These are phyloP conservation scores for Thamnaconus septentrionalis DNA, from an alignment of 2,113 vertebrate species.

Conservation along the genomic window DNA sequence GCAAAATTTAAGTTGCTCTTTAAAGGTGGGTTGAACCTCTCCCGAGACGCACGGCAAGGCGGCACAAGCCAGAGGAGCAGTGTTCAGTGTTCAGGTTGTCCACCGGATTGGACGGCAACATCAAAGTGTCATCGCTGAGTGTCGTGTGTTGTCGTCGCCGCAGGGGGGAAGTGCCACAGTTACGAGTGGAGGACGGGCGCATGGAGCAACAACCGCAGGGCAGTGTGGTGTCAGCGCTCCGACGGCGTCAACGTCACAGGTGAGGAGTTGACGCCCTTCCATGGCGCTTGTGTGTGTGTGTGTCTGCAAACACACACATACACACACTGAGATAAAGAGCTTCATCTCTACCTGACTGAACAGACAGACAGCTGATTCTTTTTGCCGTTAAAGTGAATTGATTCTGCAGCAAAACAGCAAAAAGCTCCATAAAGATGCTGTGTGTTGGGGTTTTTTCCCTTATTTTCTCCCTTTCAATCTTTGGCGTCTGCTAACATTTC, in stretches of 20 bases:
- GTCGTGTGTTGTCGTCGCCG: constrained; percentile 28
- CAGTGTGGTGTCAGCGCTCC: constrained; percentile 95
- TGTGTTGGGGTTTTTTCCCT: too few relatives aligned
- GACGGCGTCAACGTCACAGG: constrained; percentile 96
- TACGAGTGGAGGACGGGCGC: constrained; percentile 89
- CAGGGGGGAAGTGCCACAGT: constrained; percentile 91
- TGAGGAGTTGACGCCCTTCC: constrained; percentile 46
- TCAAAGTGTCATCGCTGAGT: constrained; percentile 46
- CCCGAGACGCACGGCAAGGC: not conserved
- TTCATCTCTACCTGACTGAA: too few relatives aligned
- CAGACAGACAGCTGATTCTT: too few relatives aligned
- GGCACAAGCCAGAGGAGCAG: too few relatives aligned
- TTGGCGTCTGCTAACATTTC: too few relatives aligned
- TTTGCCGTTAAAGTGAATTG: too few relatives aligned
- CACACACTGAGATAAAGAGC: too few relatives aligned
- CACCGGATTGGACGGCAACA: constrained; percentile 14
- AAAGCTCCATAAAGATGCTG: too few relatives aligned
- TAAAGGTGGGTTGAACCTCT: constrained; percentile 12
- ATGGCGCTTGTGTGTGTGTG: not conserved
- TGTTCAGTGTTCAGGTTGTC: too few relatives aligned
- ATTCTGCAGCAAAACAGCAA: too few relatives aligned
- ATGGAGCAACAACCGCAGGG: constrained; percentile 88
- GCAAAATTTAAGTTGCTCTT: constrained; percentile 19
- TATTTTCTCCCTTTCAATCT: too few relatives aligned
- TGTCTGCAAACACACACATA: not conserved